A percentile compares a stretch with the other conserved stretches of the same genome.
phyloP scores from a whole-genome alignment of 2,888 invertebrate genomes.

The Drosophila planitibia region DNA sequence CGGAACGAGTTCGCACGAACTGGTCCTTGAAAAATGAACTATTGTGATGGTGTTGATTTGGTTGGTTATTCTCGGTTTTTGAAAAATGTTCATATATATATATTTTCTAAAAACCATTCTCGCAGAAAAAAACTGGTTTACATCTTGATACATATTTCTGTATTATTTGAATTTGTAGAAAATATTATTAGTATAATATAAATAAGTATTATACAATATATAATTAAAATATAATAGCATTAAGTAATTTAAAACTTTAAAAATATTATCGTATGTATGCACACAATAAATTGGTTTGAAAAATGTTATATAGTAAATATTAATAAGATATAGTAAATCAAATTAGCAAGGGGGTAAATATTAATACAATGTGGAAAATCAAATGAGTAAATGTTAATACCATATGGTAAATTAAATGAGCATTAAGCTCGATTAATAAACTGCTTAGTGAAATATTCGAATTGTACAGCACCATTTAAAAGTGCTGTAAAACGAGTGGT shows the following conservation, averaged over 20 bases:
- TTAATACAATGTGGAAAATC: not conserved
- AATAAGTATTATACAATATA: not conserved
- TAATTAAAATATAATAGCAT: not conserved
- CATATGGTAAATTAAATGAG: not conserved
- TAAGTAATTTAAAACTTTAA: not conserved
- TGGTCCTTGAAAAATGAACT: not conserved
- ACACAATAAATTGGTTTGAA: not conserved
- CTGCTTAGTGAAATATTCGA: not conserved
- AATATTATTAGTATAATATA: not conserved
- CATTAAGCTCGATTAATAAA: not conserved
- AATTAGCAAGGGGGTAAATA: not conserved
- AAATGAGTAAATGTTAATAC: not conserved
- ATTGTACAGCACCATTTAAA: conserved; percentile 11
- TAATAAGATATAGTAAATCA: not conserved
- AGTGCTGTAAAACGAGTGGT: conserved; percentile 34
- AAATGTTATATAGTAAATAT: not conserved
- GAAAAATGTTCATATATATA: not conserved
- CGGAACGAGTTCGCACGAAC: not conserved
- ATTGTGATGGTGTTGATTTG: not conserved
- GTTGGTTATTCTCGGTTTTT: not conserved
- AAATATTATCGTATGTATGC: not conserved
- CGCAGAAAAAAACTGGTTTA: not conserved
- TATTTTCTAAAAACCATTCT: not conserved
- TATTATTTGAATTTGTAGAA: not conserved
- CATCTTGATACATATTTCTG: not conserved